phyloP scores from a whole-genome alignment of 2,113 vertebrate species.

The Pogona vitticeps region DNA sequence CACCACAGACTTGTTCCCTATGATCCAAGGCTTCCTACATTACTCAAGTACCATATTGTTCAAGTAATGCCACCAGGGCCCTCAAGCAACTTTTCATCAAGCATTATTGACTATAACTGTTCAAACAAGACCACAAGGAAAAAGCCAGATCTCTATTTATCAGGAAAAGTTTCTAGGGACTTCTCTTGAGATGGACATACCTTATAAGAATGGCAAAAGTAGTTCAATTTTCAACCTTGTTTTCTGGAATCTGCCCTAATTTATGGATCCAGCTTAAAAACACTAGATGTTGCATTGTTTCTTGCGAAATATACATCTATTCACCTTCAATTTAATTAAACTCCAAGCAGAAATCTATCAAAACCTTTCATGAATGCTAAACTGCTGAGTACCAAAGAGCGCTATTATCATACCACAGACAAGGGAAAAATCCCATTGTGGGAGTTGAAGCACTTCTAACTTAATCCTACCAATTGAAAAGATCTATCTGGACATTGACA shows the following conservation, averaged over 20 bases:
- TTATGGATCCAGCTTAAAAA: not conserved
- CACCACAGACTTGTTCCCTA: not conserved
- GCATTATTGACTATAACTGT: not conserved
- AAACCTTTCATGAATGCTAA: not conserved
- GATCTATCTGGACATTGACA: not conserved
- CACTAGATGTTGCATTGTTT: not conserved
- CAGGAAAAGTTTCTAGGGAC: not conserved
- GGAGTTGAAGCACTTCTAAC: not conserved
- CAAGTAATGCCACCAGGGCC: not conserved
- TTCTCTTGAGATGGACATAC: not conserved
- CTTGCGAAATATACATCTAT: not conserved
- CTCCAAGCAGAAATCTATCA: not conserved
- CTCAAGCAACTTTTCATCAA: not conserved
- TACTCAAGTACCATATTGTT: not conserved
- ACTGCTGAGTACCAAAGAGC: no score
- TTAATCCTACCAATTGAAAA: not conserved
- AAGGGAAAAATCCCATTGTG: not conserved
- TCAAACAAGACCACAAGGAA: not conserved
- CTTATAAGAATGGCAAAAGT: not conserved
- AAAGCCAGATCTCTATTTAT: not conserved
- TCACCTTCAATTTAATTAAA: not conserved
- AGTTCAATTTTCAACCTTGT: not conserved
- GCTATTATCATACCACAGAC: not conserved
- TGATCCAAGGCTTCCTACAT: not conserved
- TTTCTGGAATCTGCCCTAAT: not conserved